Percentiles rank a stretch among this genome's conserved stretches.
Evolutionary conservation across 2,113 vertebrate genomes (phyloP).

Genomic region (Catharus fuscescens): DNA sequence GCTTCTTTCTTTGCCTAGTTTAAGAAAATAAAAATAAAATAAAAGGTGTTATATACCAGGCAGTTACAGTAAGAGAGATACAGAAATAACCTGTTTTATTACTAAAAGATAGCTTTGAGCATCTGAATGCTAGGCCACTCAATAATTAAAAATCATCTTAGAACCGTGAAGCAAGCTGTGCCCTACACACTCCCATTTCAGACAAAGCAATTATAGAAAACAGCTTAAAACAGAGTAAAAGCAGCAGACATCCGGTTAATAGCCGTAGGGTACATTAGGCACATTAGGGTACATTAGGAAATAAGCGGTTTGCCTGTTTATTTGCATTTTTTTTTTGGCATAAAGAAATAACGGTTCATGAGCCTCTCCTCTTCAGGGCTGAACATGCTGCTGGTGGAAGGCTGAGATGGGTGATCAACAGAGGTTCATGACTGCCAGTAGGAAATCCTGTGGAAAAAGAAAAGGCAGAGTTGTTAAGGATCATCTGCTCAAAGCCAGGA

Average conservation of each 20-base stretch:
- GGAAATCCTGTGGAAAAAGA: neutral
- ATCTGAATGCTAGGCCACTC: neutral
- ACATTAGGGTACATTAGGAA: neutral
- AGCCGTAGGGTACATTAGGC: neutral
- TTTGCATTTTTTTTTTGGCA: neutral
- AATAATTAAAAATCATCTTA: neutral
- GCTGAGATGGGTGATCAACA: neutral
- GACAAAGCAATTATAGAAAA: neutral
- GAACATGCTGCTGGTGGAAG: neutral
- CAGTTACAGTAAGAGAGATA: neutral
- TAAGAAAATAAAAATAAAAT: neutral
- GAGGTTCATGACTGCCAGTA: neutral
- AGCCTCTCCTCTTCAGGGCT: neutral
- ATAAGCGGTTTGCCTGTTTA: neutral
- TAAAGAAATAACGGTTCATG: neutral
- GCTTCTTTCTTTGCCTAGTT: neutral
- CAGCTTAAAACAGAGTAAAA: neutral
- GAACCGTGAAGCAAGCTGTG: neutral
- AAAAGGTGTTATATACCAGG: neutral
- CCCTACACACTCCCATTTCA: neutral
- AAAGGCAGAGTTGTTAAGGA: neutral
- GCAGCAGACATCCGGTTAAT: neutral
- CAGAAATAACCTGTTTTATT: neutral
- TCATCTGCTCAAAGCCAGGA: neutral
- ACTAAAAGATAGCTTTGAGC: neutral